These are phyloP conservation scores for Zosterops pallidus DNA, from an alignment of 2,113 vertebrate genomes.

Conservation along the genomic window DNA sequence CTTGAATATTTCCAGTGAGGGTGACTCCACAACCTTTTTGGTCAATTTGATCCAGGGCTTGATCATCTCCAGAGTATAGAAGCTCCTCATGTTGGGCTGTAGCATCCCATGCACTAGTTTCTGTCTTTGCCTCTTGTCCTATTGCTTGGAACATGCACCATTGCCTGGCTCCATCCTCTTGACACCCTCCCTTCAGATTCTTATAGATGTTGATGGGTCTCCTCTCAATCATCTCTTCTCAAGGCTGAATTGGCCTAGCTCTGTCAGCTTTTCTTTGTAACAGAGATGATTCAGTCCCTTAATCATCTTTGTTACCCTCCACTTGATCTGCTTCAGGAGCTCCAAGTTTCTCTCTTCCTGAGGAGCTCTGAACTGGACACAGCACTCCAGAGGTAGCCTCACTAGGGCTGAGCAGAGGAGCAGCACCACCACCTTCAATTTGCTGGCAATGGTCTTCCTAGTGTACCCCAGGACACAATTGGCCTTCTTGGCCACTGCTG, in stretches of 20 bases:
- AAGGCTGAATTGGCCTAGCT: background rate
- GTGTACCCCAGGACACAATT: rapidly evolving
- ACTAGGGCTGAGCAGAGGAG: background rate
- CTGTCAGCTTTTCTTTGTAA: background rate
- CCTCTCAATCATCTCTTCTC: background rate
- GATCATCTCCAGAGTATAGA: background rate
- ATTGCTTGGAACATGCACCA: background rate
- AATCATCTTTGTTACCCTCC: background rate
- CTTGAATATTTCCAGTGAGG: background rate
- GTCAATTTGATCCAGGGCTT: background rate
- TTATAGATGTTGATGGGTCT: background rate
- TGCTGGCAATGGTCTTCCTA: background rate
- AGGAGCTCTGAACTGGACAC: background rate
- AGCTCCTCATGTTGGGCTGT: background rate
- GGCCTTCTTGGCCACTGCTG: no score
- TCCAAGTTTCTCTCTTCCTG: background rate
- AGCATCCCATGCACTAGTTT: background rate
- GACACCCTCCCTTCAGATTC: background rate
- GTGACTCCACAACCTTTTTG: background rate
- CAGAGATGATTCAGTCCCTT: background rate
- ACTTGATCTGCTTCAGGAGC: background rate
- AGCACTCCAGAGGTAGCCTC: background rate
- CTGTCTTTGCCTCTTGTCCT: background rate
- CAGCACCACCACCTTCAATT: background rate
- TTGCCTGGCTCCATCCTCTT: background rate